Conservation (phyloP, 2,113 vertebrate species). For the Hippocampus guttulatus region DNA sequence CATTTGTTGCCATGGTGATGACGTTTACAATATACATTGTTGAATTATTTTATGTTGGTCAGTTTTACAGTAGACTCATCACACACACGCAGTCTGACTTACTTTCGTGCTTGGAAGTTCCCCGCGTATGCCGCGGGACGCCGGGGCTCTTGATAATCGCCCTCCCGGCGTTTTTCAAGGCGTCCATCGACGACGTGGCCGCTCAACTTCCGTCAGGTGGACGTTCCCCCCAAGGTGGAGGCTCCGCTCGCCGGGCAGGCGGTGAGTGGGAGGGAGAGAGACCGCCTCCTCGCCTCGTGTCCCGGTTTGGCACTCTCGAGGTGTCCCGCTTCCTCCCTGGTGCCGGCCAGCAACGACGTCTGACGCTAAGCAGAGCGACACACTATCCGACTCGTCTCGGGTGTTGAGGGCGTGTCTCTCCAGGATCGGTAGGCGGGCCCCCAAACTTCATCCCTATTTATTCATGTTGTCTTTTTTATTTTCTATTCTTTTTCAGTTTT, state of each 20-base stretch:
- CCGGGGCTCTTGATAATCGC: conserved; percentile 84
- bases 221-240: conserved; percentile 12
- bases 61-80: too few relatives aligned
- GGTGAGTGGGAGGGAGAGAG: not conserved
- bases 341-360: conserved; percentile 2
- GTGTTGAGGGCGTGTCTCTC: conserved; percentile 61
- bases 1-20: conserved; percentile 6
- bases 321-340: not conserved
- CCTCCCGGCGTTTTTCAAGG: conserved; percentile 81
- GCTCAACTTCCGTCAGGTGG: conserved; percentile 45
- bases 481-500: not conserved
- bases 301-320: not conserved
- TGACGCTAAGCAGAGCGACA: not conserved
- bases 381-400: conserved; percentile 22
- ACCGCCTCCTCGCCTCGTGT: not conserved
- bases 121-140: conserved; percentile 79
- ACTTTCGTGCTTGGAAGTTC: conserved; percentile 81
- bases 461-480: not conserved
- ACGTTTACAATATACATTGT: too few relatives aligned
- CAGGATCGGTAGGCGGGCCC: conserved; percentile 16
- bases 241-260: conserved; percentile 16
- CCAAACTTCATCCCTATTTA: not conserved
- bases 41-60: too few relatives aligned
- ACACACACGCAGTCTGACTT: conserved; percentile 26
- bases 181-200: conserved; percentile 74